phyloP scores from a whole-genome alignment of 2,888 invertebrate genomes.

The Gandaritis pyraliata region DNA sequence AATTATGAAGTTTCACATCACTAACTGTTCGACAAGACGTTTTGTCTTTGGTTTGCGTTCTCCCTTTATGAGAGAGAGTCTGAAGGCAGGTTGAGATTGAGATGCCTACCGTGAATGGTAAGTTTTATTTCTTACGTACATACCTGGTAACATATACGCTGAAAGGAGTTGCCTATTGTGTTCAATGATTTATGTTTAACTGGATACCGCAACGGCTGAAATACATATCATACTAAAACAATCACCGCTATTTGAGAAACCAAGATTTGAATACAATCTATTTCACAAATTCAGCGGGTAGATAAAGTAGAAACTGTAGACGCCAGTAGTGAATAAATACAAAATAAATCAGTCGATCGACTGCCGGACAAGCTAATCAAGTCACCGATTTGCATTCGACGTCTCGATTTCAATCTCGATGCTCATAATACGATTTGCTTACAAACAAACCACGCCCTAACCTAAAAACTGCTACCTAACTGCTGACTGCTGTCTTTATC shows the following conservation, averaged over 20 bases:
- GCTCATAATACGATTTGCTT: conserved; percentile 30
- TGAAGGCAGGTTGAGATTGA: too few species aligned
- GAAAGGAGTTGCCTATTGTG: too few species aligned
- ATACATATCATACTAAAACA: background rate
- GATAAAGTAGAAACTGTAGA: conserved; percentile 6
- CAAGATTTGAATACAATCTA: background rate
- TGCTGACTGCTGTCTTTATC: conserved; percentile 25
- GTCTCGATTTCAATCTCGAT: conserved; percentile 24
- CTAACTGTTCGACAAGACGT: too few species aligned
- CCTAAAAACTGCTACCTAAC: conserved; percentile 21
- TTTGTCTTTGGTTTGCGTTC: too few species aligned
- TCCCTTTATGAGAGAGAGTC: too few species aligned
- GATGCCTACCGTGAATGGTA: too few species aligned
- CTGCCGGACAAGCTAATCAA: conserved; percentile 37
- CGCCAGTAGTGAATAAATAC: conserved; percentile 25
- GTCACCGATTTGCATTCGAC: conserved; percentile 35
- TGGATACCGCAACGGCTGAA: too few species aligned
- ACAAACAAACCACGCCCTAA: conserved; percentile 35
- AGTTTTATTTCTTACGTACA: too few species aligned
- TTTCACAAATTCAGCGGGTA: background rate
- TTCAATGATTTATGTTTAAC: too few species aligned
- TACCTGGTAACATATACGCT: too few species aligned
- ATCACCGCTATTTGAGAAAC: background rate
- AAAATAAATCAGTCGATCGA: conserved; percentile 32
- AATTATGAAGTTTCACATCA: too few species aligned